Evolutionary conservation across 2,888 invertebrate species (phyloP).

Genomic region (Iselma pallidipennis): DNA sequence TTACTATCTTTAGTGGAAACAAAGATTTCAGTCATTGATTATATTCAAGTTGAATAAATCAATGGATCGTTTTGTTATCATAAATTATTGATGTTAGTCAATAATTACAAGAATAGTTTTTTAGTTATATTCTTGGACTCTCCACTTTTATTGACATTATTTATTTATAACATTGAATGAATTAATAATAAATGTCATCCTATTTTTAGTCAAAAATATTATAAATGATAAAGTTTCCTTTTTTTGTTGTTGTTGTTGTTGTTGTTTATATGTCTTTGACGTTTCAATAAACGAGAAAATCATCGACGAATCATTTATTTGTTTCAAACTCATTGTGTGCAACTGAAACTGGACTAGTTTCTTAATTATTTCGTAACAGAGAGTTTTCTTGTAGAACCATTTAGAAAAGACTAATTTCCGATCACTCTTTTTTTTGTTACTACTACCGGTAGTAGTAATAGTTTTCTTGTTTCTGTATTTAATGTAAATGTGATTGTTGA

Average conservation of each 20-base stretch:
- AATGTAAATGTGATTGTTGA: neutral
- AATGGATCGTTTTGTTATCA: no score
- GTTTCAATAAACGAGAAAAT: constrained; percentile 2
- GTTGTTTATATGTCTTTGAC: no score
- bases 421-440: neutral
- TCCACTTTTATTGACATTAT: no score
- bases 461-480: neutral
- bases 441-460: neutral
- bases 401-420: neutral
- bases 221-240: neutral
- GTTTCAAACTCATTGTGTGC: constrained; percentile 12
- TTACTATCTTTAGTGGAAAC: neutral
- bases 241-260: neutral
- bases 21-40: neutral
- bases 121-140: no score
- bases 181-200: neutral
- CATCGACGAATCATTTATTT: constrained; percentile 4
- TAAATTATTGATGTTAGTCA: no score
- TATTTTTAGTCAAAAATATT: neutral
- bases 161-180: no score
- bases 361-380: neutral
- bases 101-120: no score
- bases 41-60: neutral
- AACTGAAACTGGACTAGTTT: no score
- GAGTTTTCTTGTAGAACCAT: neutral